Evolutionary conservation across 2,797 vertebrate genomes (phyloP).

Genomic region (Chrysocyon brachyurus): DNA sequence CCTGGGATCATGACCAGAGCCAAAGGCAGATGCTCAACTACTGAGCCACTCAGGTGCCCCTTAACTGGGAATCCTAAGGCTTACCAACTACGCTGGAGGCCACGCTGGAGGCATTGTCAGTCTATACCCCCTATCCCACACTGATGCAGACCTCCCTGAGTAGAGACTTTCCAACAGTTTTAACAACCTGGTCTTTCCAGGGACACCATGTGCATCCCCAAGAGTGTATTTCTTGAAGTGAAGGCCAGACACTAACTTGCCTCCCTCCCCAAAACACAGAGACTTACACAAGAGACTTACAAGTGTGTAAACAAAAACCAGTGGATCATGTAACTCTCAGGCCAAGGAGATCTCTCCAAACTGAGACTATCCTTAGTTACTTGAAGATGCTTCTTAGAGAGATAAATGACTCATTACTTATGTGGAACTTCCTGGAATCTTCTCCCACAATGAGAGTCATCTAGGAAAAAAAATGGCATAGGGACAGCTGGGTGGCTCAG

Average conservation of each 20-base stretch:
- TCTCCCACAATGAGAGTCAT: background rate
- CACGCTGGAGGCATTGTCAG: background rate
- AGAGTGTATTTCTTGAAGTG: background rate
- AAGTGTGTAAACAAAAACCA: slow-evolving; percentile 18
- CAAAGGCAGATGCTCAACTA: too few species aligned
- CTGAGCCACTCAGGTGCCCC: too few species aligned
- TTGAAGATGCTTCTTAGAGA: background rate
- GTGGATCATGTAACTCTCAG: background rate
- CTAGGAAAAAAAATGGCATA: background rate
- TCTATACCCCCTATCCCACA: background rate
- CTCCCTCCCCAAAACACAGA: background rate
- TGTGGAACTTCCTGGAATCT: background rate
- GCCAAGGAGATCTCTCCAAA: background rate
- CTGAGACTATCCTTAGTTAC: background rate
- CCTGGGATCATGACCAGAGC: too few species aligned
- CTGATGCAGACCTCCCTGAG: background rate
- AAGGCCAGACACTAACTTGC: background rate
- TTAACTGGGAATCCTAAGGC: background rate
- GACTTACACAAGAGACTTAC: background rate
- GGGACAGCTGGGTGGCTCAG: too few species aligned
- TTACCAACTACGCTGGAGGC: background rate
- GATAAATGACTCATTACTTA: background rate
- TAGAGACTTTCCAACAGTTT: background rate
- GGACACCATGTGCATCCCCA: background rate
- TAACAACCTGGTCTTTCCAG: background rate